Evolutionary conservation across 1,140 invertebrate genomes (phyloP).

Genomic region (Stegodyphus mimosarum): DNA sequence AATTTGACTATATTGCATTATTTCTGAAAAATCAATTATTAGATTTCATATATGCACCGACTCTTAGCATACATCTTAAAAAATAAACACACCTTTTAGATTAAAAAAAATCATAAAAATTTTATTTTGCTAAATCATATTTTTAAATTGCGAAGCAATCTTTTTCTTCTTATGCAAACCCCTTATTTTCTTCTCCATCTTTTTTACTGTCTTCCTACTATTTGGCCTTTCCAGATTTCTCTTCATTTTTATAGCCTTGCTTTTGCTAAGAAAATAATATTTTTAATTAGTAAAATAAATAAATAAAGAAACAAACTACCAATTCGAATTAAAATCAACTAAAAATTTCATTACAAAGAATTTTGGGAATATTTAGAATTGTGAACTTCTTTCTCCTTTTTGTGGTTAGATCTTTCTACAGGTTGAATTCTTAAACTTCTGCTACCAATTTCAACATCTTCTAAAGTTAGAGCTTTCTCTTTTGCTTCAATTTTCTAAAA

Average conservation of each 20-base stretch:
- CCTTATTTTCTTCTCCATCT: background rate
- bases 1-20: too few relatives aligned
- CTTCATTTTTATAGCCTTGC: background rate
- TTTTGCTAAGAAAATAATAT: background rate
- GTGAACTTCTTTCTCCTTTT: background rate
- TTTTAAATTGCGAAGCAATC: background rate
- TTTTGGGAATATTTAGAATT: background rate
- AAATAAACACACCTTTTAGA: too few relatives aligned
- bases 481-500: background rate
- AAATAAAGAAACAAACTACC: background rate
- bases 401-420: background rate
- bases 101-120: too few relatives aligned
- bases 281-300: background rate
- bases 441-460: background rate
- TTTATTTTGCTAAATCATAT: background rate
- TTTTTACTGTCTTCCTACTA: background rate
- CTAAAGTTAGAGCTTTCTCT: background rate
- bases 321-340: background rate
- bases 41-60: too few relatives aligned
- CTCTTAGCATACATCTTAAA: too few relatives aligned
- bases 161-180: background rate
- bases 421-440: background rate
- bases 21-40: too few relatives aligned
- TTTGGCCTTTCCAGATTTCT: background rate
- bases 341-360: background rate